Evolutionary conservation across 2,797 vertebrate genomes (phyloP).

Genomic region (Saxicola maurus): DNA sequence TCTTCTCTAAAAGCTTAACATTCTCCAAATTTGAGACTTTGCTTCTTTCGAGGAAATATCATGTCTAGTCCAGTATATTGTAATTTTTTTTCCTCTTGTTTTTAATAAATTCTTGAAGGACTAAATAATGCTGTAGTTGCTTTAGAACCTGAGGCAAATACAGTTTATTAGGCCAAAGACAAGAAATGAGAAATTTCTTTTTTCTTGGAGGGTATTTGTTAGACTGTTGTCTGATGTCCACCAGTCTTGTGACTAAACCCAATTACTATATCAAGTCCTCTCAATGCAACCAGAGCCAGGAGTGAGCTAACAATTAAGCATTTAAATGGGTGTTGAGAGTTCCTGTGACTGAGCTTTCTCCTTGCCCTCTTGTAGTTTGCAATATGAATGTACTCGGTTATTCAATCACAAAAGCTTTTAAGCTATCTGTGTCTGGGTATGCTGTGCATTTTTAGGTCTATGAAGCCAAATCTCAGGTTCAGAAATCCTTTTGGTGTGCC

Average conservation of each 20-base stretch:
- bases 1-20: conserved; percentile 32
- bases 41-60: background rate
- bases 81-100: background rate
- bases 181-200: background rate
- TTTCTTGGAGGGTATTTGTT: background rate
- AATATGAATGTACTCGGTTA: conserved; percentile 5
- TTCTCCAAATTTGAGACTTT: conserved; percentile 5
- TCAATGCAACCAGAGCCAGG: background rate
- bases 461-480: background rate
- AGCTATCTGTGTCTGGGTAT: background rate
- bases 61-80: background rate
- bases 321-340: background rate
- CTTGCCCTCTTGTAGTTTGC: background rate
- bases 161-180: background rate
- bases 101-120: background rate
- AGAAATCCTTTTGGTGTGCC: background rate
- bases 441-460: background rate
- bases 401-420: conserved; percentile 34
- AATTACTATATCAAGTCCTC: background rate
- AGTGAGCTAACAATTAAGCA: conserved; percentile 28
- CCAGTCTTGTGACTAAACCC: background rate
- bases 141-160: background rate
- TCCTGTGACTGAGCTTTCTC: background rate
- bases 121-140: background rate
- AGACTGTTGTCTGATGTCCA: background rate